A percentile compares a stretch with the other conserved stretches of the same genome.
These are phyloP conservation scores for Gasterosteus nipponicus DNA, from an alignment of 2,113 vertebrate genomes.

Conservation along the genomic window DNA sequence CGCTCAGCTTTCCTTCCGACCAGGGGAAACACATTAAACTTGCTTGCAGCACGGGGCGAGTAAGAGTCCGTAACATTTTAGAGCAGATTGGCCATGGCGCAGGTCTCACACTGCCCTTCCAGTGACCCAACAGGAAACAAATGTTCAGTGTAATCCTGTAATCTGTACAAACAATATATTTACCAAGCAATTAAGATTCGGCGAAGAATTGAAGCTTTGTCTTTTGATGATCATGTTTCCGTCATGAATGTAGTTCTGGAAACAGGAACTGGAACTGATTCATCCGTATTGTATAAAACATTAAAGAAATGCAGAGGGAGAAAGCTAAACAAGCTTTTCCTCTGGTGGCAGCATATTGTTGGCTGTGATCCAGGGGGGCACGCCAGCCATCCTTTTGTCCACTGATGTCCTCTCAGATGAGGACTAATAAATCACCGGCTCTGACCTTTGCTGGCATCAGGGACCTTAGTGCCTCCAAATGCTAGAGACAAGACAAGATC, in stretches of 20 bases:
- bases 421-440: conserved; percentile 67
- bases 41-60: no score
- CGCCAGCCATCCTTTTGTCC: conserved; percentile 41
- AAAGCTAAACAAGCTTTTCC: conserved; percentile 27
- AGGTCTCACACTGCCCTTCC: no score
- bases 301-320: no score
- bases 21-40: no score
- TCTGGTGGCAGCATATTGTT: conserved; percentile 40
- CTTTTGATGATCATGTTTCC: not conserved
- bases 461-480: conserved; percentile 66
- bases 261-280: not conserved
- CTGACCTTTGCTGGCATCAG: conserved; percentile 72
- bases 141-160: not conserved
- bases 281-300: no score
- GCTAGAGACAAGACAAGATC: conserved; percentile 66
- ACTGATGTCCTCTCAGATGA: conserved; percentile 57
- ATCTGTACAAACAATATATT: not conserved
- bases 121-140: not conserved
- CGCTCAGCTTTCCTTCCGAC: no score
- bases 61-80: no score
- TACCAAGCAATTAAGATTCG: not conserved
- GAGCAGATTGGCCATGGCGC: no score
- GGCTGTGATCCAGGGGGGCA: conserved; percentile 34
- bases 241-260: not conserved
- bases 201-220: not conserved